A percentile compares a stretch with the other conserved stretches of the same genome.
Conservation (phyloP, 2,797 vertebrate species). For the Muscicapa comitata region DNA sequence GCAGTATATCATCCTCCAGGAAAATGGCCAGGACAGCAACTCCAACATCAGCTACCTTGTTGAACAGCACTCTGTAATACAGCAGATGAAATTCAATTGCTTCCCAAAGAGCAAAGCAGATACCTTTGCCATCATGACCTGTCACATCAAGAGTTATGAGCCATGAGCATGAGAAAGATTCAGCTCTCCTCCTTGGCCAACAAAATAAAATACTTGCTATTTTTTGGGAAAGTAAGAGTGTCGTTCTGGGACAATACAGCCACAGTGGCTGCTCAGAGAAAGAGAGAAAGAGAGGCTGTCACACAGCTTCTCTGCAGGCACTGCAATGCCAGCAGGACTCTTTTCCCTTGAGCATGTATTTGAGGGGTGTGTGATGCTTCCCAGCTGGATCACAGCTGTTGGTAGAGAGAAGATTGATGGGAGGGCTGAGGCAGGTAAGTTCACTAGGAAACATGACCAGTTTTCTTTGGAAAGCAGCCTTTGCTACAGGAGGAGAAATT, state of each 20-base stretch:
- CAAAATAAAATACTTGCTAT: neutral
- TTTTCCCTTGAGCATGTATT: neutral
- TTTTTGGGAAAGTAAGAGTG: neutral
- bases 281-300: rapidly evolving
- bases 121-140: neutral
- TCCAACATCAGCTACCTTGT: neutral
- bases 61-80: neutral
- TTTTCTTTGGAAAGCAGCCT: neutral
- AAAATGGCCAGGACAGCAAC: neutral
- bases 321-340: neutral
- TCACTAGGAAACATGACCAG: neutral
- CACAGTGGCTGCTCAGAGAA: neutral
- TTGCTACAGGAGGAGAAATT: neutral
- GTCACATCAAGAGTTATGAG: constrained; percentile 24
- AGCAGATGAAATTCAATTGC: constrained; percentile 14
- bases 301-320: neutral
- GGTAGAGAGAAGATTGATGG: neutral
- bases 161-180: neutral
- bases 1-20: neutral
- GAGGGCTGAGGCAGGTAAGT: neutral
- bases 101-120: constrained; percentile 24
- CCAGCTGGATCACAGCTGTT: neutral
- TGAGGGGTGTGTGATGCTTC: neutral
- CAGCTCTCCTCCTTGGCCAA: neutral
- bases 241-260: neutral